These are phyloP conservation scores for Origma solitaria DNA, from an alignment of 2,113 vertebrate species.

Conservation along the genomic window DNA sequence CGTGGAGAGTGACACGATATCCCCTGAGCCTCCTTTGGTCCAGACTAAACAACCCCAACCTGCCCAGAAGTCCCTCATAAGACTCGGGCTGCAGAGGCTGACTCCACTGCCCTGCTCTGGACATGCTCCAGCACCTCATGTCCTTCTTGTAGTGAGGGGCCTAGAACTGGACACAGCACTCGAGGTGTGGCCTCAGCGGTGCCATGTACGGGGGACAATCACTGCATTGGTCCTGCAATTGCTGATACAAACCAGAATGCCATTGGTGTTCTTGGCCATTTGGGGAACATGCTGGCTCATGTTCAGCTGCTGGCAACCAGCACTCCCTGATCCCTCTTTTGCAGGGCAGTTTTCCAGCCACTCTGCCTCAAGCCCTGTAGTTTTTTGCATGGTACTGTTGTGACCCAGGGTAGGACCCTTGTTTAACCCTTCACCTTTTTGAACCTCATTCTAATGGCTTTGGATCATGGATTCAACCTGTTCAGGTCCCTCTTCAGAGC, in stretches of 20 bases:
- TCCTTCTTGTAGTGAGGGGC: background rate
- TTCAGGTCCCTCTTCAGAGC: background rate
- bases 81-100: background rate
- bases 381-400: background rate
- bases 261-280: background rate
- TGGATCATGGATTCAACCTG: rapidly evolving
- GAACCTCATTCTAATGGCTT: background rate
- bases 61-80: background rate
- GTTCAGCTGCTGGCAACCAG: background rate
- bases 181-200: background rate
- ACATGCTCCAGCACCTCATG: background rate
- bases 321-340: background rate
- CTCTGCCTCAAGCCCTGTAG: background rate
- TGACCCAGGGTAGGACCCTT: background rate
- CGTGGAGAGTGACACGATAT: background rate
- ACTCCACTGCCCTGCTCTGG: no score
- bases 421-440: background rate
- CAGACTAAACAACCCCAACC: background rate
- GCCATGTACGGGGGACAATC: rapidly evolving
- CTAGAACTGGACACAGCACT: background rate
- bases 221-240: background rate
- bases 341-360: background rate
- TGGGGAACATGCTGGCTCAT: background rate
- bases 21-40: background rate
- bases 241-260: background rate